Conservation (phyloP, 2,113 vertebrate genomes). For the Hyperopisus bebe region DNA sequence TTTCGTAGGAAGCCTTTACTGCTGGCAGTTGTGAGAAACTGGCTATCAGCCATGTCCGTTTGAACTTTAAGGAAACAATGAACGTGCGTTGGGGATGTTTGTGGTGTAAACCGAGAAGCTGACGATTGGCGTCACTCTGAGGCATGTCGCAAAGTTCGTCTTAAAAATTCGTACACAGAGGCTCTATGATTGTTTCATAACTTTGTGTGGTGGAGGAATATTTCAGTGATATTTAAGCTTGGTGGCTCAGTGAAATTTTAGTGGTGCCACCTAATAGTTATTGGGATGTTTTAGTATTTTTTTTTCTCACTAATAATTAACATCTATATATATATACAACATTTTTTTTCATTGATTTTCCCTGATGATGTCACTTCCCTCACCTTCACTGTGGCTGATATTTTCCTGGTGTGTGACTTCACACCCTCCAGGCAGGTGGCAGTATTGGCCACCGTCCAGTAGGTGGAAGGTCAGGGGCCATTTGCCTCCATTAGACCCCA, state of each 20-base stretch:
- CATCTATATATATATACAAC: background rate
- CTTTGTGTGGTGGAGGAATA: background rate
- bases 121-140: background rate
- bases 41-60: background rate
- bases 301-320: background rate
- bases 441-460: background rate
- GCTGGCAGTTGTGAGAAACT: background rate
- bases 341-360: background rate
- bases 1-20: background rate
- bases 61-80: background rate
- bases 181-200: background rate
- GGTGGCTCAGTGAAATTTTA: background rate
- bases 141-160: background rate
- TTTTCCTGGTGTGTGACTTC: background rate
- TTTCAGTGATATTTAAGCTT: background rate
- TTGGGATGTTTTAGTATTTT: background rate
- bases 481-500: background rate
- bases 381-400: background rate
- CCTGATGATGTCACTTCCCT: background rate
- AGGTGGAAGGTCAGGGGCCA: background rate
- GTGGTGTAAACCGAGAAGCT: background rate
- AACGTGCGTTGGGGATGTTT: background rate
- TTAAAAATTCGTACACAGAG: no score
- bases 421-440: background rate
- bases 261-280: background rate